A percentile compares a stretch with the other conserved stretches of the same genome.
Evolutionary conservation across 2,888 invertebrate genomes (phyloP).

Genomic region (Chelonus formosanus): DNA sequence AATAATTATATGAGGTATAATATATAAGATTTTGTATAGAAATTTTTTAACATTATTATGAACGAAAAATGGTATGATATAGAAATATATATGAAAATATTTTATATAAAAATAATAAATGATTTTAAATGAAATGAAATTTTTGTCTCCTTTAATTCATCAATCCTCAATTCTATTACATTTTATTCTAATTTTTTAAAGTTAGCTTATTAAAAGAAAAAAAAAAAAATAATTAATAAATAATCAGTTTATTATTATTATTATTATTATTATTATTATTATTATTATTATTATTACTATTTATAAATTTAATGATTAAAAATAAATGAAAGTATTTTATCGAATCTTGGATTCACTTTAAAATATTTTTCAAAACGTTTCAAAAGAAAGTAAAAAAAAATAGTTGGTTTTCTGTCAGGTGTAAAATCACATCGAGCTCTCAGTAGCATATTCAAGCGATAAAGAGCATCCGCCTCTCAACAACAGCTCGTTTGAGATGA

Average conservation of each 20-base stretch:
- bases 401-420: constrained; percentile 1
- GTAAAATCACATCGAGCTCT: background rate
- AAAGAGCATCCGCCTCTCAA: constrained; percentile 22
- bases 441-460: constrained; percentile 10
- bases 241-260: too few species aligned
- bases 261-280: too few species aligned
- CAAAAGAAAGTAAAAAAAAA: background rate
- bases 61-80: constrained; percentile 47
- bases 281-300: too few species aligned
- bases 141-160: background rate
- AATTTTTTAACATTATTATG: constrained; percentile 53
- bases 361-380: background rate
- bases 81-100: constrained; percentile 54
- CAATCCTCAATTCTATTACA: too few species aligned
- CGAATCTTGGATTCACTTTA: background rate
- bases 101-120: constrained; percentile 58
- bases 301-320: background rate
- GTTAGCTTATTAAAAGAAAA: too few species aligned
- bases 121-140: constrained; percentile 11
- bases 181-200: too few species aligned
- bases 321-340: background rate
- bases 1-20: constrained; percentile 34
- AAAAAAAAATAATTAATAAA: too few species aligned
- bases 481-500: constrained; percentile 31
- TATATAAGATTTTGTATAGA: constrained; percentile 52